Base-by-base conservation (phyloP, 2,888 invertebrate genomes). In the Lasioglossum villosulum region DNA sequence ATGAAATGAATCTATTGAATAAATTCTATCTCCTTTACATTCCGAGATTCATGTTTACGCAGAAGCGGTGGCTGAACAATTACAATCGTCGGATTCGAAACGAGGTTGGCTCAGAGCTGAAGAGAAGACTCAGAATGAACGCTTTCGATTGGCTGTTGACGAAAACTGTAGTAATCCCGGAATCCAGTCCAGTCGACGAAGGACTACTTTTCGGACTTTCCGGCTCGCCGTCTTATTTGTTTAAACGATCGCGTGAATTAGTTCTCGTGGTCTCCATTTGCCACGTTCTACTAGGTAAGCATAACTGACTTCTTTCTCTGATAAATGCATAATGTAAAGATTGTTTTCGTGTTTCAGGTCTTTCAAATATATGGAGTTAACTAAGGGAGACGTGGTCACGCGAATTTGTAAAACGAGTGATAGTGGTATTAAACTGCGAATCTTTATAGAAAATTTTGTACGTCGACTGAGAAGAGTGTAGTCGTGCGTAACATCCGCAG, bases 121-220 rank as follows among this genome's bases (percentile, higher is more conserved):
- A 97, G 92, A 96, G 95, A 59, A 97, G 97, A 93, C 96, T 96
- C 1, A 96, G 97, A 89, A 97, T 96, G 95, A 96, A 96, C 84
- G 98, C 97, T 1, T 97, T 97, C 94, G 96, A 97, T 92, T 98
- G 98, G 98, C 97, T 98, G 97, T 97, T 97, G 96, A 97, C 97
- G 91, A 97, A 98, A 94, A 98, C 98, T 16, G 95, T 96, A 84
- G 96, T 96, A 92, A 96, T 98, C 95, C 96, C 97, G 76, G 96
- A 96, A 92, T 95, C 95, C 90, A 95, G 95, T 48, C 86, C 92
- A 39, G 91, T 93, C 71, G 91, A 93, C 75, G 71, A 89, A 77
- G 82, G 91, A 52, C 86, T 89, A 76, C 90, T 93, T 68, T 83
- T 86, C 48, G 88, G 89, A n/a, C 37, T 66, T 59, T 90, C 90